These are phyloP conservation scores for Daboia siamensis DNA, from an alignment of 2,113 vertebrate species.

Conservation along the genomic window DNA sequence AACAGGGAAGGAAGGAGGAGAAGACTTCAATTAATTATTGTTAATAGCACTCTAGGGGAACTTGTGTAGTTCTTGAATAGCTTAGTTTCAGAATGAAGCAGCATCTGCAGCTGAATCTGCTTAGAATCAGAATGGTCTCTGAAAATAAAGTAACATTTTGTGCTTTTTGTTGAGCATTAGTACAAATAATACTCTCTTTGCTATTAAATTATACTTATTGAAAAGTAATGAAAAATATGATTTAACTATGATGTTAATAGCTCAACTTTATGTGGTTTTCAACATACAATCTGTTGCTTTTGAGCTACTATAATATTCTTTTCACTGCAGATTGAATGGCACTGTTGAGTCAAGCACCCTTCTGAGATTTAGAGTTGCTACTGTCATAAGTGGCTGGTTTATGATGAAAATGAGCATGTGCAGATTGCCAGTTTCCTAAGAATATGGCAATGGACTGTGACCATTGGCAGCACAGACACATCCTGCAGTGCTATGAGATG, in stretches of 20 bases:
- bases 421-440: conserved; percentile 89
- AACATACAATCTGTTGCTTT: neutral
- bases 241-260: neutral
- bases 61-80: neutral
- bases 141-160: neutral
- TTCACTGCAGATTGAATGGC: neutral
- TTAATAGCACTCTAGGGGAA: neutral
- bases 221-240: neutral
- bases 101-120: conserved; percentile 12
- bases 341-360: neutral
- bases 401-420: conserved; percentile 77
- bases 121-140: conserved; percentile 3
- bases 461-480: conserved; percentile 87
- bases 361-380: neutral
- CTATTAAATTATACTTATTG: neutral
- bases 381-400: conserved; percentile 83
- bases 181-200: neutral
- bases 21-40: neutral
- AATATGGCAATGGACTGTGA: conserved; percentile 93
- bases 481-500: conserved; percentile 90
- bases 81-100: conserved; percentile 9
- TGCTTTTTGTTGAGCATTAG: neutral
- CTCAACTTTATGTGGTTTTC: neutral
- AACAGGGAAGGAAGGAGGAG: neutral
- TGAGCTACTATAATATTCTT: neutral